Base-by-base conservation (phyloP, 2,797 vertebrate species). In the Setipinna tenuifilis region DNA sequence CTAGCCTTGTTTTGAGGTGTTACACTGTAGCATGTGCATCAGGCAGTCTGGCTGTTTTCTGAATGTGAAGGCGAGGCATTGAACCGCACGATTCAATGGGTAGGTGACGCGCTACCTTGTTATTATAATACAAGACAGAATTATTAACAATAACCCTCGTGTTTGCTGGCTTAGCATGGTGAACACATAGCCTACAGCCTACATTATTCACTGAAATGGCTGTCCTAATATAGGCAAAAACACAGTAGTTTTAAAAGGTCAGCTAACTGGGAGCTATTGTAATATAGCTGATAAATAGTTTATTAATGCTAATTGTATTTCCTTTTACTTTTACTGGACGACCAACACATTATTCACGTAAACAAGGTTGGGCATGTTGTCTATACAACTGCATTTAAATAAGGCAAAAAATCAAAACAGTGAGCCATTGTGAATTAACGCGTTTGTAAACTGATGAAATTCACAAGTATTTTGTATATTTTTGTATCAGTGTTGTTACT, bases 61-160 rank as follows among this genome's bases (percentile, higher is more conserved):
- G 91, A 90, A 90, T 89, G 91, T 93, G 88, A 92, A 90, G 85
- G 90, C 88, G 88, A 93, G 86, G 88, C 90, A 87, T 50, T 75
- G 81, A 54, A 84, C 83, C 23, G 62, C 82, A 12, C 48, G 68
- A 71, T 57, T 61, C 62, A 35, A 23, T 71, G 11, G 11, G 2
- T 44, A 78, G 16, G 16, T 78, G 68, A 35, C 68, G 28, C 16
- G 28, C 14, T 71, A 31, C 65, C 25, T 19, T 75, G 68, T 75
- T 75, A 75, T 78, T 78, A 44, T 44, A 31, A 44, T 78, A 31
- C 28, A 19, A 16, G 10, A 75, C 19, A 19, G 0, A 10, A 9
- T 78, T 21, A 31, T 59, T 59, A 21, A 17, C 12, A 81, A 62
- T 10, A 41, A 0, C 14, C 0, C 48, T 4, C 35, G 19, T 16